Evolutionary conservation across 2,113 vertebrate species (phyloP).

Genomic region (Xyliphius kryptos): DNA sequence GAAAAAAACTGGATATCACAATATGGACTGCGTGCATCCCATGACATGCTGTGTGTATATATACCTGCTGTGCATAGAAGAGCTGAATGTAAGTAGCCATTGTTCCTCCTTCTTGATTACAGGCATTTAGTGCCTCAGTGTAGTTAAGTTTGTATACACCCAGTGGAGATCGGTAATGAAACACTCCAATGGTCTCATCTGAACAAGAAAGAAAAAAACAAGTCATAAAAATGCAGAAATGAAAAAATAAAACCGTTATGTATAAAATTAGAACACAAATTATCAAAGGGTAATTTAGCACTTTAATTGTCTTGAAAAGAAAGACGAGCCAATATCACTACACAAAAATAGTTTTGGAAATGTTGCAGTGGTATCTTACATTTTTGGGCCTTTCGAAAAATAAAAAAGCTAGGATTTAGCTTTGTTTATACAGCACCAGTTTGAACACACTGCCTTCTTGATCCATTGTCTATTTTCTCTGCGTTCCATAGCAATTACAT

Average conservation of each 20-base stretch:
- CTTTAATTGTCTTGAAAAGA: no score
- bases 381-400: no score
- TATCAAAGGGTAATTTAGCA: no score
- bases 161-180: slow-evolving; percentile 69
- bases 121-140: slow-evolving; percentile 65
- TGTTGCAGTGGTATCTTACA: no score
- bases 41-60: background rate
- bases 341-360: no score
- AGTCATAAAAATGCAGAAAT: background rate
- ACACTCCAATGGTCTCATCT: slow-evolving; percentile 81
- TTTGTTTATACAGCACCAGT: no score
- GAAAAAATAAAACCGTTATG: background rate
- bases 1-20: slow-evolving; percentile 5
- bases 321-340: no score
- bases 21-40: background rate
- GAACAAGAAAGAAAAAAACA: slow-evolving; percentile 10
- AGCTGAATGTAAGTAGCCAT: slow-evolving; percentile 82
- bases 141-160: slow-evolving; percentile 83
- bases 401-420: no score
- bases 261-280: no score
- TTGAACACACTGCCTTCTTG: no score
- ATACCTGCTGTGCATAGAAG: slow-evolving; percentile 82
- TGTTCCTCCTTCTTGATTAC: slow-evolving; percentile 60
- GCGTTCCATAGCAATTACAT: no score
- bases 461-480: no score